phyloP scores from a whole-genome alignment of 2,797 vertebrate species.

The Anguilla marmorata region DNA sequence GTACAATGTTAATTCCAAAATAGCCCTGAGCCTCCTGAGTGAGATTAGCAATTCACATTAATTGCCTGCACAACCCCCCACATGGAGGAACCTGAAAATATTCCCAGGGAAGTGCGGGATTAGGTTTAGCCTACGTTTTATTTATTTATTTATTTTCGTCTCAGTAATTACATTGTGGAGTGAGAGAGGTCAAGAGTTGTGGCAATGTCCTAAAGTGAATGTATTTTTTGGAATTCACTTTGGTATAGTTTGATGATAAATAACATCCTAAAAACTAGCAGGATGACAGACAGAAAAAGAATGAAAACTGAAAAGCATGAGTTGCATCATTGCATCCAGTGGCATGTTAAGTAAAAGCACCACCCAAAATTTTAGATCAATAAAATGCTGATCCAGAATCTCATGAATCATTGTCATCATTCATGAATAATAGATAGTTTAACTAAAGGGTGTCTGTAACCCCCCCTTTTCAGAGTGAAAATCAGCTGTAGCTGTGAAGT shows the following conservation, averaged over 20 bases:
- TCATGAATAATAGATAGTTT: no score
- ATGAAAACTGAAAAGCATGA: background rate
- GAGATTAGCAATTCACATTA: slow-evolving; percentile 57
- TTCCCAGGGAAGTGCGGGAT: slow-evolving; percentile 33
- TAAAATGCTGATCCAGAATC: background rate
- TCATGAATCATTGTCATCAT: background rate
- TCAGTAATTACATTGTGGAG: background rate
- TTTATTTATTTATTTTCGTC: slow-evolving; percentile 28
- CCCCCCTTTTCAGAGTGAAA: slow-evolving; percentile 41
- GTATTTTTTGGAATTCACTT: background rate
- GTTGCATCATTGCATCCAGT: background rate
- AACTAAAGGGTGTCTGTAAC: slow-evolving; percentile 36
- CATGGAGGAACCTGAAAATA: slow-evolving; percentile 28
- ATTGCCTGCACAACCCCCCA: slow-evolving; percentile 57
- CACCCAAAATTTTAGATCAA: background rate
- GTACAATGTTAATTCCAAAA: slow-evolving; percentile 58
- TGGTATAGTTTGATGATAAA: background rate
- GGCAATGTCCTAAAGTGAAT: background rate
- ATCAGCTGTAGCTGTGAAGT: background rate
- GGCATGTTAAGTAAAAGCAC: background rate
- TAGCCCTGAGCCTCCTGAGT: slow-evolving; percentile 51
- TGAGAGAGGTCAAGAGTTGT: background rate
- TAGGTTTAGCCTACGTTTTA: slow-evolving; percentile 26
- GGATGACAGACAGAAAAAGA: background rate
- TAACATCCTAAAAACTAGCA: background rate